Evolutionary conservation across 2,797 vertebrate species (phyloP), one percentile per base, ranked within the genome.

Genomic region (Cossypha caffra): DNA sequence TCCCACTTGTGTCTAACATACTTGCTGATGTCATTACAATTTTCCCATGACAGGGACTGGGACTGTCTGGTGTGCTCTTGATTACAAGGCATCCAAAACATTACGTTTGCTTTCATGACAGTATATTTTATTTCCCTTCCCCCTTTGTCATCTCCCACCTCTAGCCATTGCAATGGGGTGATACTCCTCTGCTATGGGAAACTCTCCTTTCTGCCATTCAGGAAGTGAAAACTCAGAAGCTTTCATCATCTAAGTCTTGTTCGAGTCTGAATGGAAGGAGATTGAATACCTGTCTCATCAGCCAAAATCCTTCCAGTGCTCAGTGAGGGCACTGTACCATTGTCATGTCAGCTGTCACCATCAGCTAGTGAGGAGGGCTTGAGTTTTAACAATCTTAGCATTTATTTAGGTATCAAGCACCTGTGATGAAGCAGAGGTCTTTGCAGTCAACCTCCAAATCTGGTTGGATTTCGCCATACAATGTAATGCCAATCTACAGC

Each of bases 261-360:
- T 45, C 87, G 47, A 90, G 47, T 61, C 29, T 83, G 42, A 83
- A 58, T n/a, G 47, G 68, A 79, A 71, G 35, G 48, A 91, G 31
- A 31, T 16, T 25, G 4, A 86, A 88, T 48, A 40, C 19, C 14
- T 76, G 20, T 67, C n/a, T 82, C 38, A 57, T 58, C 37, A 85
- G 38, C 45, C 26, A 71, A 54, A 77, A 74, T 48, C 61, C 35
- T 74, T 29, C 31, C 40, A 62, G 47, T 25, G 31, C 11, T 87
- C 47, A 77, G n/a, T 20, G 52, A 43, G 26, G 25, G 19, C 3
- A 1, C n/a, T 5, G 0, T 33, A n/a, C 19, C 7, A 33, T 35
- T 47, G 35, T 13, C 54, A 16, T 11, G 8, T 61, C 87, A 74
- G 24, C 43, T 68, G 33, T 69, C 54, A 69, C 33, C 47, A 62